Evolutionary conservation across 2,113 vertebrate species (phyloP), one percentile per base, ranked within the genome.

Genomic region (Poeciliopsis retropinna): DNA sequence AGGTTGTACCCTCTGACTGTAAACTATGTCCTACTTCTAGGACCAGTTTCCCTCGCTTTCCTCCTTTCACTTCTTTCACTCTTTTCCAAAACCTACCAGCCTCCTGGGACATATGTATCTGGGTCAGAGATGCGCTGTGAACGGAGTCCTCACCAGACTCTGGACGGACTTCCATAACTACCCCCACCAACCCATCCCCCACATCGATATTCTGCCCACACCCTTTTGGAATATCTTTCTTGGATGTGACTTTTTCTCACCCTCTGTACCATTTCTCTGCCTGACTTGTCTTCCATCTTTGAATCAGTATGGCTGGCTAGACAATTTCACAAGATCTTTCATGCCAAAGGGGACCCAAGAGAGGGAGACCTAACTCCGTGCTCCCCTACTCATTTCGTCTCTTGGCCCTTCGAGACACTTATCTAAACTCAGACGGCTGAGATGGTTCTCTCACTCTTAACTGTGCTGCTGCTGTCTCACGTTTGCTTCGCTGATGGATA

Each of bases 111-210:
- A 80, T 60, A 77, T 75, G 77, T 87, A 92, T 92, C 80, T 93
- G 91, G 92, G 92, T 92, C 92, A 92, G 87, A 70, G 87, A 91
- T 91, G 87, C 84, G 76, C 84, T 79, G 87, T 89, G 90, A 90
- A 91, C 89, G 87, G 86, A 89, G 87, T 87, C 85, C 75, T 82
- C 81, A 79, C 67, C 72, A 79, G 70, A 83, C 79, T 87, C 87
- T 64, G 85, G 85, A 91, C 84, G 70, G 79, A 81, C 75, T 78
- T 51, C 80, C 11, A 25, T 25, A 57, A 57, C 51, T 3, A 57
- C 51, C 51, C 51, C 51, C 51, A 22, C 51, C 51, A 37, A 19
- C 51, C 10, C 14, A 19, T 75, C 51, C 64, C 73, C 67, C 77
- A 75, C 85, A 80, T 90, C 80, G 76, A 92, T 92, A 92, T 88